A percentile compares a stretch with the other conserved stretches of the same genome.
phyloP scores from a whole-genome alignment of 2,113 vertebrate species.

The pig (Sus scrofa) region T2T-Sscrofa CM000830.6:13859001-13859500 shows the following conservation, averaged over 20 bases:
- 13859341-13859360: not conserved
- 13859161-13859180: not conserved
- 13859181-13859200: not conserved
- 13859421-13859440: not conserved
- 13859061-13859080: too few species aligned
- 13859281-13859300: not conserved
- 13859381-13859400: not conserved
- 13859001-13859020: too few species aligned
- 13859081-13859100: too few species aligned
- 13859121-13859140: too few species aligned
- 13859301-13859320: not conserved
- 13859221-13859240: not conserved
- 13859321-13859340: not conserved
- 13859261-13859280: not conserved
- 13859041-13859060: too few species aligned
- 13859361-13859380: not conserved
- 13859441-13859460: not conserved
- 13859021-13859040: too few species aligned
- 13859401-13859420: not conserved
- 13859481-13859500: not conserved
- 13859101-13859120: too few species aligned
- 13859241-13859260: not conserved
- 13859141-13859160: not conserved
- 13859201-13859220: not conserved
- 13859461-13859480: not conserved